Percentiles rank a stretch among this genome's conserved stretches.
Conservation (phyloP, 2,888 invertebrate species). For the Listrodromus nycthemerus region DNA sequence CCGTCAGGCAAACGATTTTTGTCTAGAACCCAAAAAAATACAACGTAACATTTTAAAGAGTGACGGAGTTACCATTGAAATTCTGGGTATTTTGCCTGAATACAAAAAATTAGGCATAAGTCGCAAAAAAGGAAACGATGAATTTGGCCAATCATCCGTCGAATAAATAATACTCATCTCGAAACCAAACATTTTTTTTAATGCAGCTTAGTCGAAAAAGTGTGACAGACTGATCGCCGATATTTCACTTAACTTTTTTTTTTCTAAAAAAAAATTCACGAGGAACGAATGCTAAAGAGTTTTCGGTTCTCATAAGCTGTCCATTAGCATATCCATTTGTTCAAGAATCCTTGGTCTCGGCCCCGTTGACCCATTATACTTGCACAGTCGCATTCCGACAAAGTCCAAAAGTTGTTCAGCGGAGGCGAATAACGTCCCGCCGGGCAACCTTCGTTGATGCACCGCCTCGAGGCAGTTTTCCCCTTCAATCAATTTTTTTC, state of each 20-base stretch:
- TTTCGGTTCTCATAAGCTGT: background rate
- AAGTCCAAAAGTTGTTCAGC: conserved; percentile 32
- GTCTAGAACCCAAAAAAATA: background rate
- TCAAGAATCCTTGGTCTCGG: conserved; percentile 12
- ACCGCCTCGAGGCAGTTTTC: background rate
- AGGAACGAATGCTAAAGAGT: background rate
- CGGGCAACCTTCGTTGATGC: background rate
- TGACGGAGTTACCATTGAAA: background rate
- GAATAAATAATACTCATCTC: background rate
- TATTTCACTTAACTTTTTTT: background rate
- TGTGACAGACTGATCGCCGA: background rate
- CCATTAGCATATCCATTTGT: conserved; percentile 39
- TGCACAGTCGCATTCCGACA: conserved; percentile 11
- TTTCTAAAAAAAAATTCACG: background rate
- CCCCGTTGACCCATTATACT: conserved; percentile 23
- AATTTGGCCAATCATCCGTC: background rate
- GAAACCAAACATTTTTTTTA: background rate
- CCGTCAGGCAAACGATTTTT: background rate
- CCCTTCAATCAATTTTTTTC: background rate
- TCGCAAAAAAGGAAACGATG: background rate
- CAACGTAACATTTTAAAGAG: background rate
- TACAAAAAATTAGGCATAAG: background rate
- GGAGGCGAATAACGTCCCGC: background rate
- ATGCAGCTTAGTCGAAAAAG: background rate
- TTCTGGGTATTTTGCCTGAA: background rate